These are phyloP conservation scores for Tragelaphus buxtoni DNA, from an alignment of 2,113 vertebrate genomes.

Conservation along the genomic window DNA sequence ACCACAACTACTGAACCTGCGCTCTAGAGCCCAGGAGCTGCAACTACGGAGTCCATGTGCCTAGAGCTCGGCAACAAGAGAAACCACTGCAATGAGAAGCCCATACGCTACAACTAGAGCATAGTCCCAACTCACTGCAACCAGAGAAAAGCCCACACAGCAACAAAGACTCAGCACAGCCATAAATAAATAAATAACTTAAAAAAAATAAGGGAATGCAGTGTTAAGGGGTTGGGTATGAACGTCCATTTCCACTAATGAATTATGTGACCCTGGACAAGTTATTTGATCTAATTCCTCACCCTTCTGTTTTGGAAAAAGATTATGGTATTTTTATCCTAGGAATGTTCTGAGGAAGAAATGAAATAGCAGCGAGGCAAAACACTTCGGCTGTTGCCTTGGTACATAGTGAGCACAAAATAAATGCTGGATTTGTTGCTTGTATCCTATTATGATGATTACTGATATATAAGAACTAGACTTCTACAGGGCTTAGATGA, in stretches of 20 bases:
- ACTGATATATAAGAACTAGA: background rate
- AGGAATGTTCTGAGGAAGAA: background rate
- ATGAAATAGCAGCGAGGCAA: background rate
- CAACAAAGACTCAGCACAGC: background rate
- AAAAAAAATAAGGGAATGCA: background rate
- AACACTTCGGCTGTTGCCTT: background rate
- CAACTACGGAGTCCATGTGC: rapidly evolving
- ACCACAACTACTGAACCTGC: background rate
- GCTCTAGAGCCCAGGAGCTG: background rate
- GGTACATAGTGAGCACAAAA: background rate
- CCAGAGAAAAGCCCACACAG: background rate
- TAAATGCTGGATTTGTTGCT: background rate
- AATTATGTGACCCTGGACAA: background rate
- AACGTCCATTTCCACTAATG: background rate
- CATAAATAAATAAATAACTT: background rate
- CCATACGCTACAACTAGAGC: rapidly evolving
- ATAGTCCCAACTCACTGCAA: background rate
- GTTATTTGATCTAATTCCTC: background rate
- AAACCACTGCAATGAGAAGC: background rate
- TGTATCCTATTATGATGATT: background rate
- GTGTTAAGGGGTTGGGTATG: background rate
- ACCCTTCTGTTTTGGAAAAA: background rate
- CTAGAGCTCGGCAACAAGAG: background rate
- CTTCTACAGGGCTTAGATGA: background rate
- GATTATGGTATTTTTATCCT: background rate